Percentiles rank a stretch among this genome's conserved stretches.
These are phyloP conservation scores for Chaitophorus viminalis DNA, from an alignment of 2,888 invertebrate species.

Conservation along the genomic window DNA sequence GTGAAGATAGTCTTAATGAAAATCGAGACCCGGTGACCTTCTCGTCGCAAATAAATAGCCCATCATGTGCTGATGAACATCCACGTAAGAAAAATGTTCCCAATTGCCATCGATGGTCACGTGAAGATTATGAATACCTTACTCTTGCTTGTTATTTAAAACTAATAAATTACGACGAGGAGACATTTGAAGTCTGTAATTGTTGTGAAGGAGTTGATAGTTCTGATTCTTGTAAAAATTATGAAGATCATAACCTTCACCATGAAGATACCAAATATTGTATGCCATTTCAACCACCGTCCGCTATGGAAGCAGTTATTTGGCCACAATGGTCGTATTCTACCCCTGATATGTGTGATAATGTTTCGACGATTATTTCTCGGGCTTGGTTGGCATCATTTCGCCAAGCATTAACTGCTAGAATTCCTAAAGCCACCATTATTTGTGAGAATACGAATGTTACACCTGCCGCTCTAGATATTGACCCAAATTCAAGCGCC, in stretches of 20 bases:
- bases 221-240: background rate
- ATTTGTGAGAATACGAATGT: background rate
- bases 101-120: constrained; percentile 9
- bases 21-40: background rate
- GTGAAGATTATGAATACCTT: constrained; percentile 43
- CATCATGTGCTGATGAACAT: background rate
- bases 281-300: background rate
- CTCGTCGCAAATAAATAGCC: background rate
- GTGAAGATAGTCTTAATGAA: background rate
- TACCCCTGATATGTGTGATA: background rate
- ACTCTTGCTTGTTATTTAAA: constrained; percentile 25
- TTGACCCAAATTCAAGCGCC: background rate
- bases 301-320: constrained; percentile 28
- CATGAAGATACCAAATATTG: background rate
- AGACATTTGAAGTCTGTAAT: background rate
- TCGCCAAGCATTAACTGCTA: constrained; percentile 23
- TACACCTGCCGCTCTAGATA: background rate
- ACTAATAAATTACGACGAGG: background rate
- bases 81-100: background rate
- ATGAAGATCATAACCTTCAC: background rate
- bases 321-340: constrained; percentile 34
- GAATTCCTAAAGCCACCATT: background rate
- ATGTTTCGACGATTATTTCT: constrained; percentile 20
- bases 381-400: constrained; percentile 25
- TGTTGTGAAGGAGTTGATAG: background rate